Conservation (phyloP, 1,140 invertebrate genomes). For the Telenomus remus region DNA sequence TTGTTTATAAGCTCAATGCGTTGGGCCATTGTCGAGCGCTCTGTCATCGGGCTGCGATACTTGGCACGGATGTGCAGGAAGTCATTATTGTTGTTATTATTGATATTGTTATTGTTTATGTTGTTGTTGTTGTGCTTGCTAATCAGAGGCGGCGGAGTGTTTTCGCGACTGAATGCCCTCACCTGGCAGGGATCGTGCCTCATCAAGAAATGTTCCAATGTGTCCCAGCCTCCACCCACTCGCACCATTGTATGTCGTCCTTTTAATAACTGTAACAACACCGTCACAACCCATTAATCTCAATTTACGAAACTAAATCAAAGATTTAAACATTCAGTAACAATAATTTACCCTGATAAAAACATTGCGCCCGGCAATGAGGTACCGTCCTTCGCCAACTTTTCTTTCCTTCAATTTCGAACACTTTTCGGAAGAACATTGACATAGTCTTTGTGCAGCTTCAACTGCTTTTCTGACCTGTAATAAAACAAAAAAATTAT, state of each 20-base stretch:
- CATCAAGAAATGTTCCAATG: constrained; percentile 91
- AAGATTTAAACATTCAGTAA: background rate
- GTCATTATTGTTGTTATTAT: background rate
- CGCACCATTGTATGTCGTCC: constrained; percentile 94
- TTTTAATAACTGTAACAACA: constrained; percentile 83
- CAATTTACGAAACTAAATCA: background rate
- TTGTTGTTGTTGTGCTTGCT: constrained; percentile 70
- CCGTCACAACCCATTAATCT: constrained; percentile 25
- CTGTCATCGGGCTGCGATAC: constrained; percentile 81
- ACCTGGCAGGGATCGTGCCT: constrained; percentile 92
- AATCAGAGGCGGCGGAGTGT: constrained; percentile 66
- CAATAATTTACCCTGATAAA: constrained; percentile 73
- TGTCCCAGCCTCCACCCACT: constrained; percentile 95
- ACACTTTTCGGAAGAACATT: constrained; percentile 82
- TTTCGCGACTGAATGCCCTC: constrained; percentile 79
- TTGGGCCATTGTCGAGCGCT: constrained; percentile 42
- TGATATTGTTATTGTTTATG: no score
- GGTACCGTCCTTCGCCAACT: constrained; percentile 87
- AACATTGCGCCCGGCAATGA: constrained; percentile 86
- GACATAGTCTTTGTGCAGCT: constrained; percentile 81
- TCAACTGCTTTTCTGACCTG: constrained; percentile 83
- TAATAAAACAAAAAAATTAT: constrained; percentile 27
- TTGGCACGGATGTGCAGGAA: constrained; percentile 84
- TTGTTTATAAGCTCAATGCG: constrained; percentile 14
- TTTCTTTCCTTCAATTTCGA: constrained; percentile 84